Evolutionary conservation across 2,888 invertebrate species (phyloP).

Genomic region (Lycia hirtaria): DNA sequence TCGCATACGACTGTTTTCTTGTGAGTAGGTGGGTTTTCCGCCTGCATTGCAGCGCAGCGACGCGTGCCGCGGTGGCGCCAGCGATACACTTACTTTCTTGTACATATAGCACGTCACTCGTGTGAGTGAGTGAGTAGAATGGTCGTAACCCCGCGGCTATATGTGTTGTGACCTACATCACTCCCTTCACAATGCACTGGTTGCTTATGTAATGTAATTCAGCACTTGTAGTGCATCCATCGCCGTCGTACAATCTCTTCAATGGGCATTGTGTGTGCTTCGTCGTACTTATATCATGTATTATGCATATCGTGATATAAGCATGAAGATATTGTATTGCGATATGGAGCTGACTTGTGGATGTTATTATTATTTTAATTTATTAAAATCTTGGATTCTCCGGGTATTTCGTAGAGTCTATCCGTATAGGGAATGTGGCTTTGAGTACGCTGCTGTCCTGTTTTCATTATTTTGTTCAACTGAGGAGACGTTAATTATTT

Average conservation of each 20-base stretch:
- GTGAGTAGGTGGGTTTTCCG: background rate
- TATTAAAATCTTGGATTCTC: no score
- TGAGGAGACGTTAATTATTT: no score
- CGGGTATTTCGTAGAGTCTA: no score
- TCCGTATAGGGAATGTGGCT: no score
- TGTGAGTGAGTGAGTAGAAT: slow-evolving; percentile 25
- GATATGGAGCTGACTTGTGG: no score
- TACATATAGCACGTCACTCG: slow-evolving; percentile 5
- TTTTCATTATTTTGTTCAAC: no score
- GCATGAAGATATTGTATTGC: no score
- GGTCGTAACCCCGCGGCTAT: slow-evolving; percentile 42
- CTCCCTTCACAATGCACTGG: slow-evolving; percentile 54
- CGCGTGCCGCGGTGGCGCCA: slow-evolving; percentile 32
- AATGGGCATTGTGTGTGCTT: slow-evolving; percentile 4
- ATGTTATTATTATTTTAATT: no score
- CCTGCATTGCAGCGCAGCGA: slow-evolving; percentile 20
- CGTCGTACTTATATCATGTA: background rate
- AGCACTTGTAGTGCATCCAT: slow-evolving; percentile 44
- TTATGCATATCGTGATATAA: no score
- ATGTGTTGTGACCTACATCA: slow-evolving; percentile 52
- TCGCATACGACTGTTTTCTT: slow-evolving; percentile 3
- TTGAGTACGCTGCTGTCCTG: no score
- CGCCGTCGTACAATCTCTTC: slow-evolving; percentile 3
- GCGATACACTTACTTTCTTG: slow-evolving; percentile 15
- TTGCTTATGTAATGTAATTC: slow-evolving; percentile 50